Evolutionary conservation across 1,140 invertebrate species (phyloP), one percentile per base, ranked within the genome.

Genomic region (Teleogryllus occipitalis): DNA sequence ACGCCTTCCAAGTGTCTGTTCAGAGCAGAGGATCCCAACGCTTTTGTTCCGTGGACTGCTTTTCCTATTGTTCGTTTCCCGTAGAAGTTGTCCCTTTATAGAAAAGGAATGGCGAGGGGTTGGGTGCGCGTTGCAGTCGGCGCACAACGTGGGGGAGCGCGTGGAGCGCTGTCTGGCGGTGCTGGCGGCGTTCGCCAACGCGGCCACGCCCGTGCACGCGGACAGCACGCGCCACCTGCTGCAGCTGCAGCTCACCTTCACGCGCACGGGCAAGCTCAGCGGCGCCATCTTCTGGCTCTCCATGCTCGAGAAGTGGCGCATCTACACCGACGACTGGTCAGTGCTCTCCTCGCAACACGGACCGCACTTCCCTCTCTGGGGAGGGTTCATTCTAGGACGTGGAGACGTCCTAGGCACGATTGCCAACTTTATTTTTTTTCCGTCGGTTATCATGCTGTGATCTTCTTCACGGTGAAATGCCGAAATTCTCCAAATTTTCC

Each of bases 191-290:
- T 90, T 97, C 82, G 93, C 93, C 0, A 96, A 95, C 86, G 94
- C 95, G 6, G 92, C 91, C 10, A 97, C 96, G 0, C 92, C 93
- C 3, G 88, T 95, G n/a, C 97, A 97, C 86, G 87, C 90, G 10
- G 93, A 96, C 87, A 95, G 95, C 1, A 97, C 95, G 7, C 89
- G 96, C 83, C 95, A 93, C 85, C 90, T 95, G 22, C 88, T 96
- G 78, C 94, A 95, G 86, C 89, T 94, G 8, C 94, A 96, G 84
- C 89, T 96, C 80, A 95, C 94, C 10, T 98, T 93, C 84, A 94
- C 95, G 18, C 90, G 89, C 81, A 93, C 93, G 22, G 95, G 95
- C 21, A 96, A 96, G 89, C 87, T 95, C 79, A 94, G 93, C 82
- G 93, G 94, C 46, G 95, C 93, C 1, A 93, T 95, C 83, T 94